Conservation (phyloP, 2,113 vertebrate genomes). For the Atractosteus spatula region DNA sequence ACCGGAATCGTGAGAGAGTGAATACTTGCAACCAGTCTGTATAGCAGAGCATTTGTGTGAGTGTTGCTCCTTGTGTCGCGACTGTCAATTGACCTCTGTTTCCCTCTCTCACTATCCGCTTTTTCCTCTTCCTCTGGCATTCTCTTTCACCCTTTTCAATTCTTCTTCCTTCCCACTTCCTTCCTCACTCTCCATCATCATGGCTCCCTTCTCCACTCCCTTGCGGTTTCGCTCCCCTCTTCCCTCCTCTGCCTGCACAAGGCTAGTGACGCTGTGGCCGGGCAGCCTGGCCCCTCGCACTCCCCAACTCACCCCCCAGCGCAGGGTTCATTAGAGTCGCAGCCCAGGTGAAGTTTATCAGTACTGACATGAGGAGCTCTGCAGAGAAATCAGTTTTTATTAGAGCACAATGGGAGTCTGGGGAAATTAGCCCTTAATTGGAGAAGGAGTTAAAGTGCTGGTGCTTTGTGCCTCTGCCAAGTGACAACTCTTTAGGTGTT, state of each 20-base stretch:
- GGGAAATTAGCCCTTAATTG: conserved; percentile 48
- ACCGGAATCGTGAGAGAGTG: too few species aligned
- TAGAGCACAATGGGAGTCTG: conserved; percentile 32
- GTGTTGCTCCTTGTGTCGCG: background rate
- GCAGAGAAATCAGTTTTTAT: conserved; percentile 15
- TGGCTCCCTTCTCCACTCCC: background rate
- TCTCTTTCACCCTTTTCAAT: background rate
- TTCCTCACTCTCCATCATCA: background rate
- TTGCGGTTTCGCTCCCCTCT: background rate
- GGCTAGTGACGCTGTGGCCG: background rate
- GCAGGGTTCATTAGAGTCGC: background rate
- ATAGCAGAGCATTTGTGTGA: background rate
- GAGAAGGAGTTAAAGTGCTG: conserved; percentile 6
- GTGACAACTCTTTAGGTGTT: too few species aligned
- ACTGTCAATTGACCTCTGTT: too few species aligned
- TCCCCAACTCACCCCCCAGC: conserved; percentile 18
- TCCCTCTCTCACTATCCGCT: background rate
- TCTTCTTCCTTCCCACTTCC: too few species aligned
- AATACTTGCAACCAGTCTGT: background rate
- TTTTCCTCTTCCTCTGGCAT: background rate
- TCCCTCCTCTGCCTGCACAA: background rate
- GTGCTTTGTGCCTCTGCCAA: background rate
- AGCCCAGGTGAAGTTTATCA: background rate
- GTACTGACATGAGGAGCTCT: background rate
- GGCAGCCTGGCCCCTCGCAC: background rate